Evolutionary conservation across 2,888 invertebrate species (phyloP).

Genomic region (Hypomecis atomaria): DNA sequence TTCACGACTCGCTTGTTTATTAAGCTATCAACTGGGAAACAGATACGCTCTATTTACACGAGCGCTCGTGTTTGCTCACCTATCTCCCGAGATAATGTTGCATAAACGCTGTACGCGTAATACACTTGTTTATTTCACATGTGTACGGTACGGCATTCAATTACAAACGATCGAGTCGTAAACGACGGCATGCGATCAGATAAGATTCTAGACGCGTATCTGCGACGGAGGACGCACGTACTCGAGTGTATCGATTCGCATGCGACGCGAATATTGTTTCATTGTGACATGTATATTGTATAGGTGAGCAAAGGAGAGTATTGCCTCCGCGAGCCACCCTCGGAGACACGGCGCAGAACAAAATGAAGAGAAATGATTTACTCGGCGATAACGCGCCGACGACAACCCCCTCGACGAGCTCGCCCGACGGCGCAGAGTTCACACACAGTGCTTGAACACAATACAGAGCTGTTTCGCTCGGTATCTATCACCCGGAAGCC

Average conservation of each 20-base stretch:
- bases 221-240: conserved; percentile 62
- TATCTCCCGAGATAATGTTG: conserved; percentile 79
- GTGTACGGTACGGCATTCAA: conserved; percentile 62
- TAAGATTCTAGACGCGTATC: conserved; percentile 51
- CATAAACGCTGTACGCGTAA: conserved; percentile 65
- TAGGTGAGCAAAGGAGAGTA: conserved; percentile 66
- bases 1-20: conserved; percentile 81
- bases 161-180: conserved; percentile 56
- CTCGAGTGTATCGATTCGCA: conserved; percentile 55
- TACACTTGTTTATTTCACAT: conserved; percentile 64
- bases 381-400: conserved; percentile 65
- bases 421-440: conserved; percentile 61
- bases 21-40: conserved; percentile 79
- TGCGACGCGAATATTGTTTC: conserved; percentile 76
- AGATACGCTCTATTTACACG: conserved; percentile 79
- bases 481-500: conserved; percentile 51
- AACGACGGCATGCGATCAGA: conserved; percentile 38
- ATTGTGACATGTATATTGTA: conserved; percentile 60
- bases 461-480: conserved; percentile 55
- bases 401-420: conserved; percentile 53
- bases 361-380: conserved; percentile 79
- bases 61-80: conserved; percentile 71
- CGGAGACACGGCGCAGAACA: conserved; percentile 67
- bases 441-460: conserved; percentile 67
- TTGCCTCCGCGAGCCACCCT: conserved; percentile 64